Evolutionary conservation across 1,140 invertebrate species (phyloP), one percentile per base, ranked within the genome.

Genomic region (Globodera ellingtonae): DNA sequence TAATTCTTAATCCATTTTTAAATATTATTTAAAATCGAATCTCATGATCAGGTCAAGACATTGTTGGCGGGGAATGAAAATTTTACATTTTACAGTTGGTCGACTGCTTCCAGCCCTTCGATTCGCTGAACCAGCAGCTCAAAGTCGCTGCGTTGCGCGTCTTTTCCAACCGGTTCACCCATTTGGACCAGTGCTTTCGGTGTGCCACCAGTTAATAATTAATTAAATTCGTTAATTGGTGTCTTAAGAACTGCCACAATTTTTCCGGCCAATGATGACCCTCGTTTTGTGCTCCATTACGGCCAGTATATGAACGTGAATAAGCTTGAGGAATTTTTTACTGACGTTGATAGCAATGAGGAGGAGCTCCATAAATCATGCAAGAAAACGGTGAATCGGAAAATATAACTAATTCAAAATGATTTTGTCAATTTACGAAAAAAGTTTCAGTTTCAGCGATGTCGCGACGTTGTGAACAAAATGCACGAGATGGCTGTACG

Each of bases 71-170:
- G 35, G 35, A 35, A 35, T 35, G 35, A 35, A 35, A 69, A 4
- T 79, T 79, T 62, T 80, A 24, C 10, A 21, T 69, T 69, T 52
- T 75, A 8, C 44, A 75, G 79, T 24, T 82, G n/a, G 84, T 82
- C 66, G 84, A 85, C 72, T 85, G 85, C 65, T 85, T 87, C 47
- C 85, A 87, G 50, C 83, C 79, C 8, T 85, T 85, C 50, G 74
- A 86, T 69, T 46, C 76, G n/a, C 52, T 85, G 4, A 46, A 46
- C 47, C 84, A 85, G 35, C 79, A 79, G 13, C 18, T 78, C 35
- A 85, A 86, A 70, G 82, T 84, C n/a, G 9, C 72, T 7, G 75
- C 73, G 21, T 56, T 84, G 56, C 78, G 81, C 15, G 72, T 62
- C 10, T 84, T 84, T 50, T 86, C 84, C 7, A 62, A 47, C 21